Conservation (phyloP, 2,113 vertebrate species). For the Junco hyemalis region DNA sequence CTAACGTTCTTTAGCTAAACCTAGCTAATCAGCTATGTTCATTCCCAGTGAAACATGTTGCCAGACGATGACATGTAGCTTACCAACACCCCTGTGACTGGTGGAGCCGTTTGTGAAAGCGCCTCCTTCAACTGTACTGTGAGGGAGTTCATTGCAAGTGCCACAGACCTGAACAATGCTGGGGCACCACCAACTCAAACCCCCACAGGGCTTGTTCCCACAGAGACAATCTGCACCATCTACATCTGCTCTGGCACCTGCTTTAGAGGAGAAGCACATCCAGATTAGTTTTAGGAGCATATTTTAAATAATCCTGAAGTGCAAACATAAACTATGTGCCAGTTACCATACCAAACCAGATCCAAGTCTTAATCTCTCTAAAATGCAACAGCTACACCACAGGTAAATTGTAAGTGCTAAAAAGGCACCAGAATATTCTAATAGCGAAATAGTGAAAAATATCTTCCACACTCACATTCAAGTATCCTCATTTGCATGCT, state of each 20-base stretch:
- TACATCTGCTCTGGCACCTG: neutral
- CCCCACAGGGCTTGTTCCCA: accelerated
- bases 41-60: accelerated
- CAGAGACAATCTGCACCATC: neutral
- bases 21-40: neutral
- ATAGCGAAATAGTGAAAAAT: neutral
- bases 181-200: neutral
- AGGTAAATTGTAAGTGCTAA: neutral
- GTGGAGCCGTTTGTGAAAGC: neutral
- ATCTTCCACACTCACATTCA: neutral
- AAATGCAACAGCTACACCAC: neutral
- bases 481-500: neutral
- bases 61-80: neutral
- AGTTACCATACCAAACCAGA: neutral
- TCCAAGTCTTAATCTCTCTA: neutral
- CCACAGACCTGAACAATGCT: neutral
- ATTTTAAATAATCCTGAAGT: neutral
- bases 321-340: neutral
- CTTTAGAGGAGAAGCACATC: neutral
- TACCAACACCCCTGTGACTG: neutral
- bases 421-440: neutral
- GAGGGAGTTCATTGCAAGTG: neutral
- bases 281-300: neutral
- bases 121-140: neutral
- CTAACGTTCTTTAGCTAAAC: neutral